Evolutionary conservation across 2,888 invertebrate genomes (phyloP).

Genomic region (Onchidella celtica): DNA sequence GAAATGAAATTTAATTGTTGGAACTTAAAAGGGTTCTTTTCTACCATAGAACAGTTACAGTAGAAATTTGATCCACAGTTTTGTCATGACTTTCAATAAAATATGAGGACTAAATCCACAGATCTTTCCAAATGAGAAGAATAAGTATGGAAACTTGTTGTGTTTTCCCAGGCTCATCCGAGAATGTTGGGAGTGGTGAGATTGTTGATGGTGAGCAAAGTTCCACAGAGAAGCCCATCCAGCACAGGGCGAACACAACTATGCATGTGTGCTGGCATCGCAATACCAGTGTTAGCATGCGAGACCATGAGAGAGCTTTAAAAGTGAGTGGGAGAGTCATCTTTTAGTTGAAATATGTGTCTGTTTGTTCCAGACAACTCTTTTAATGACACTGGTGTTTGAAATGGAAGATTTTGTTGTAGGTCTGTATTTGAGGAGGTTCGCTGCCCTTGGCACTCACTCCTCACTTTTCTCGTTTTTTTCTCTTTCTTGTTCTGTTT

Average conservation of each 20-base stretch:
- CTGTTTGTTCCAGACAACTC: too few relatives aligned
- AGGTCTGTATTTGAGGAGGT: too few relatives aligned
- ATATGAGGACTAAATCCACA: neutral
- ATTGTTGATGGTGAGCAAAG: conserved; percentile 56
- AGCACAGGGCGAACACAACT: conserved; percentile 82
- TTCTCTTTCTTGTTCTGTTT: too few relatives aligned
- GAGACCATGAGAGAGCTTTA: conserved; percentile 87
- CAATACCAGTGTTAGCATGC: conserved; percentile 89
- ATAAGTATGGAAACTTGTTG: too few relatives aligned
- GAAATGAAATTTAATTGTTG: too few relatives aligned
- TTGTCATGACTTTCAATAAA: neutral
- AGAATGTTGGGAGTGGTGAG: conserved; percentile 67
- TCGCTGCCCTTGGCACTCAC: too few relatives aligned
- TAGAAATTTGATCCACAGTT: neutral
- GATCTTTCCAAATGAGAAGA: neutral
- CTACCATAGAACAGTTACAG: neutral
- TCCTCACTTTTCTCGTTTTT: too few relatives aligned
- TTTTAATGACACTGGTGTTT: too few relatives aligned
- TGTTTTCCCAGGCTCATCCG: conserved; percentile 77
- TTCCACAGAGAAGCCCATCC: conserved; percentile 75
- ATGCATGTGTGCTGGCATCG: conserved; percentile 99
- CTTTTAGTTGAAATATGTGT: too few relatives aligned
- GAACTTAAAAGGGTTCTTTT: neutral
- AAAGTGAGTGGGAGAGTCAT: conserved; percentile 83
- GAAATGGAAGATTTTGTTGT: too few relatives aligned